A percentile compares a stretch with the other conserved stretches of the same genome.
Evolutionary conservation across 2,113 vertebrate genomes (phyloP).

Genomic region (Narcine bancroftii): DNA sequence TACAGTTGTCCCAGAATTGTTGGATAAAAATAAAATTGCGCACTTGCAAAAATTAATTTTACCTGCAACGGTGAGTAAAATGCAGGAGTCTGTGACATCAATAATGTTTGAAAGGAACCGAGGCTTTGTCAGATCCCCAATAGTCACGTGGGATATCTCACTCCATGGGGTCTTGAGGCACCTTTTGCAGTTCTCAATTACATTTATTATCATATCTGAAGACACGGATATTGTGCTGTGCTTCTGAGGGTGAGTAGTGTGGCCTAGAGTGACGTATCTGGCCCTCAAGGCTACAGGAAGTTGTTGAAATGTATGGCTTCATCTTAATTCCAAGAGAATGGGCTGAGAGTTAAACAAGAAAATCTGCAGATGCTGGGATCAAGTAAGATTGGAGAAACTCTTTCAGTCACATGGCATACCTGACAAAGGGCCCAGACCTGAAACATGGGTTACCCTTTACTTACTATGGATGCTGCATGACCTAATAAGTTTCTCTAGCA

Average conservation of each 20-base stretch:
- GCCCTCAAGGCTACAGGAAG: not conserved
- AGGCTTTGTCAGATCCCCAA: not conserved
- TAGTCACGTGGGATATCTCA: not conserved
- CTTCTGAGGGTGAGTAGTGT: not conserved
- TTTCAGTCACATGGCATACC: too few relatives aligned
- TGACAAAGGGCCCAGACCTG: too few relatives aligned
- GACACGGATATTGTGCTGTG: not conserved
- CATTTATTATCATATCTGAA: not conserved
- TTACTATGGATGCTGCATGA: too few relatives aligned
- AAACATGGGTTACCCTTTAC: too few relatives aligned
- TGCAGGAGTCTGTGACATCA: not conserved
- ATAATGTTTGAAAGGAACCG: not conserved
- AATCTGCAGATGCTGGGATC: too few relatives aligned
- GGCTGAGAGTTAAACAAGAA: too few relatives aligned
- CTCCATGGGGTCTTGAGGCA: not conserved
- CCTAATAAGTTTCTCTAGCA: too few relatives aligned
- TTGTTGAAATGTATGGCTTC: not conserved
- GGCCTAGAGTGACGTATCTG: not conserved
- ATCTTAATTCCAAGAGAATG: not conserved
- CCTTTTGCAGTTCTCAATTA: not conserved
- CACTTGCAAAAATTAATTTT: not conserved
- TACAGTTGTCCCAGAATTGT: too few relatives aligned
- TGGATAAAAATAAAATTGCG: not conserved
- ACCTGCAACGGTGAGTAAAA: not conserved
- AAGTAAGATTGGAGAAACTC: too few relatives aligned